These are phyloP conservation scores for Diplolepis rosae DNA, from an alignment of 2,888 invertebrate genomes.

Conservation along the genomic window DNA sequence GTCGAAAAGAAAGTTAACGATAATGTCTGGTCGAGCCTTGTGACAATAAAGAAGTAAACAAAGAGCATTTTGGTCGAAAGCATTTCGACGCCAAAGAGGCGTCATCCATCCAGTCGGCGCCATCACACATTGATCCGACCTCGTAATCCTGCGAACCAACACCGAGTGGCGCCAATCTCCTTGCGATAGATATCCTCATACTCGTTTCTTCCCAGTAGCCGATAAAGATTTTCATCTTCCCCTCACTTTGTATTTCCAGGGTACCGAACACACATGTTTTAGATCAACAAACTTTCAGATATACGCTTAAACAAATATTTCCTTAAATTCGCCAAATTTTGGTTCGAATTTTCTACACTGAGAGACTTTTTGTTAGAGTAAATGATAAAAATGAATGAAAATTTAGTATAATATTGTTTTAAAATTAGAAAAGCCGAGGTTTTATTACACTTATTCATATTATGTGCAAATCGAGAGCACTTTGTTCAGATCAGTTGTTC, in stretches of 20 bases:
- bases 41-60: slow-evolving; percentile 31
- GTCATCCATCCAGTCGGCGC: slow-evolving; percentile 58
- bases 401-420: too few relatives aligned
- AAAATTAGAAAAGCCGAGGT: too few relatives aligned
- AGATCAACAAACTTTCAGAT: background rate
- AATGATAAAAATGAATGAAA: too few relatives aligned
- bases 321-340: too few relatives aligned
- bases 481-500: too few relatives aligned
- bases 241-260: background rate
- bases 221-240: background rate
- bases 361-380: too few relatives aligned
- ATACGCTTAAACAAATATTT: too few relatives aligned
- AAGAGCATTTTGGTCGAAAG: slow-evolving; percentile 23
- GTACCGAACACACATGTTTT: background rate
- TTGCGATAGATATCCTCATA: slow-evolving; percentile 19
- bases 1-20: background rate
- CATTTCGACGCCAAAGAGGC: slow-evolving; percentile 39
- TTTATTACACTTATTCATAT: too few relatives aligned
- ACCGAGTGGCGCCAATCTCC: slow-evolving; percentile 41
- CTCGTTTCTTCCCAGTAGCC: background rate
- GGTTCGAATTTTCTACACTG: too few relatives aligned
- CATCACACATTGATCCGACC: slow-evolving; percentile 54
- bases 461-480: too few relatives aligned
- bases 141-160: slow-evolving; percentile 44
- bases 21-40: slow-evolving; percentile 14